A percentile compares a stretch with the other conserved stretches of the same genome.
These are phyloP conservation scores for Escarpia spicata DNA, from an alignment of 2,888 invertebrate genomes.

Conservation along the genomic window DNA sequence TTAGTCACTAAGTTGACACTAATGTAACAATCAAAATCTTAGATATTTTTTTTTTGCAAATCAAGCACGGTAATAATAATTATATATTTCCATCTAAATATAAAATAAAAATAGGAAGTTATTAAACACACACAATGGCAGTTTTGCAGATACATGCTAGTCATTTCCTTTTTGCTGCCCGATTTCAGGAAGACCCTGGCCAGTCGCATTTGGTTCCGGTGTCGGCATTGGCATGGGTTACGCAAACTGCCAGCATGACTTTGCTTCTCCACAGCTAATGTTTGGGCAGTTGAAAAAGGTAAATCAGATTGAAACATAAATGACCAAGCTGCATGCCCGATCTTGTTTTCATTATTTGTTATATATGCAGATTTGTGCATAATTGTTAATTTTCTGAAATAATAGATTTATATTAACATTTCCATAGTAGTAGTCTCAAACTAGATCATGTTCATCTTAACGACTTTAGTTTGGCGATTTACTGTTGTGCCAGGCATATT, in stretches of 20 bases:
- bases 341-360: neutral
- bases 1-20: too few species aligned
- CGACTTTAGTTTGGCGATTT: too few species aligned
- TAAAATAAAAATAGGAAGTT: too few species aligned
- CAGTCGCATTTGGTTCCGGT: constrained; percentile 85
- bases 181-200: constrained; percentile 81
- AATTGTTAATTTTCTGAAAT: neutral
- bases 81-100: too few species aligned
- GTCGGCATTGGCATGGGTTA: constrained; percentile 91
- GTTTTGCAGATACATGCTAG: neutral
- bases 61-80: too few species aligned
- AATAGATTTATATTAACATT: too few species aligned
- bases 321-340: neutral
- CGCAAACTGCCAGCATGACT: constrained; percentile 83
- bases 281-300: constrained; percentile 41
- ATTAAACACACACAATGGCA: neutral
- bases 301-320: neutral
- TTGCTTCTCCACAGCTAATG: constrained; percentile 47
- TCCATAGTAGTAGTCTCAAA: too few species aligned
- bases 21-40: too few species aligned
- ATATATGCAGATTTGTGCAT: neutral
- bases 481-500: too few species aligned
- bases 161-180: neutral
- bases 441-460: too few species aligned
- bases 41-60: too few species aligned